Base-by-base conservation (phyloP, 2,888 invertebrate genomes). In the Epinotia brunnichana region DNA sequence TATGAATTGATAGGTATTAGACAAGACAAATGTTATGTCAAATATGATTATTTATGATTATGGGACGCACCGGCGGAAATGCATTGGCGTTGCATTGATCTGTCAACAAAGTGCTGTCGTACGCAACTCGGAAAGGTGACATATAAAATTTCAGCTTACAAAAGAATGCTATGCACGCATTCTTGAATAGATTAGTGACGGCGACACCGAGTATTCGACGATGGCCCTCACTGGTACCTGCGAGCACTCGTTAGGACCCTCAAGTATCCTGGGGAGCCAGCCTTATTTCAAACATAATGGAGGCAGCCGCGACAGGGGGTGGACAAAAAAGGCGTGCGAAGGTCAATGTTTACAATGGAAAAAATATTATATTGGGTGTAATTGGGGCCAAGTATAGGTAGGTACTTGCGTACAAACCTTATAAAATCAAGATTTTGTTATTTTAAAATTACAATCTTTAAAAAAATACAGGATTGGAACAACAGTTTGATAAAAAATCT, bases 271-370 rank as follows among this genome's bases (percentile, higher is more conserved):
- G 64, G 74, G 69, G 63, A 39, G 60, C 60, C 54, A 57, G 51
- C 64, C 73, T 70, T 72, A 73, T 74, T 69, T 64, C 70, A 72
- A 70, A 76, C 69, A 75, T 74, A 75, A 75, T 73, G 70, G 71
- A 71, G 69, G 57, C 35, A 62, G 62, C 56, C 63, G 48, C 35
- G 66, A 19, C 29, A 44, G 44, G 35, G 41, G 19, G 63, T 71
- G 70, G 59, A 76, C 76, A 74, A 75, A 75, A 76, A 76, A 74
- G 75, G 48, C 71, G 24, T 44, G 74, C 66, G 71, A 72, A 75
- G 66, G 70, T 71, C 72, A 61, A 61, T 72, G 71, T 72, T 72
- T 67, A 66, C 64, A 64, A 63, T 63, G 54, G 56, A n/a, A 21
- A 63, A 70, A 70, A 63, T 53, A 70, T 57, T 39, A 21, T 35